Evolutionary conservation across 2,888 invertebrate species (phyloP), one percentile per base, ranked within the genome.

Genomic region (Epirrita christyi): DNA sequence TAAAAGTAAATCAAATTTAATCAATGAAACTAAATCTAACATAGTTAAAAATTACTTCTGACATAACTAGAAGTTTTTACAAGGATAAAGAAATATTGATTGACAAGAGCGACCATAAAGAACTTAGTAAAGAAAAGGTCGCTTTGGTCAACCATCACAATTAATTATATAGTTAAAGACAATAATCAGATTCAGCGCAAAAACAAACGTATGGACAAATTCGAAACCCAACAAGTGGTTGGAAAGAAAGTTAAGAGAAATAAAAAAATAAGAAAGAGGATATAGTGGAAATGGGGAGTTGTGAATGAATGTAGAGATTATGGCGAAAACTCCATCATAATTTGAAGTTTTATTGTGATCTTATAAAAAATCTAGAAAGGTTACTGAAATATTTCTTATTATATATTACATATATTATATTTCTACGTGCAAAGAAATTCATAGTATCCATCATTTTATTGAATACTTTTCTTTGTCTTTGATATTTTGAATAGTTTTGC

Each of bases 81-180:
- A 48, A 21, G 57, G 54, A 58, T 55, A 63, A 60, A 15, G 9
- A 44, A 7, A 40, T 45, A 15, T 61, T 67, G 75, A 73, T 76
- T 75, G 78, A 81, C 82, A 61, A 78, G 72, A 79, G 75, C 14
- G 61, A 58, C 46, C 21, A 6, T 27, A 10, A 15, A 6, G 37
- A 21, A 7, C 44, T 36, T 36, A 0, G 6, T 29, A 13, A 36
- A 11, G 5, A 0, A 27, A 6, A 9, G 27, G 28, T 64, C 56
- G 66, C 79, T 76, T 64, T 78, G 76, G 77, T 78, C 83, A 82
- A 78, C 67, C 83, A 81, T 85, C 68, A 85, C 85, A 85, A 75
- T 66, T 37, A 42, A 53, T 61, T 38, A 50, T 44, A 32, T 21
- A 50, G 32, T 38, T 42, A 37, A n/a, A 8, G 38, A 56, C 45